These are phyloP conservation scores for Sitodiplosis mosellana DNA, from an alignment of 1,140 invertebrate species.

Conservation along the genomic window DNA sequence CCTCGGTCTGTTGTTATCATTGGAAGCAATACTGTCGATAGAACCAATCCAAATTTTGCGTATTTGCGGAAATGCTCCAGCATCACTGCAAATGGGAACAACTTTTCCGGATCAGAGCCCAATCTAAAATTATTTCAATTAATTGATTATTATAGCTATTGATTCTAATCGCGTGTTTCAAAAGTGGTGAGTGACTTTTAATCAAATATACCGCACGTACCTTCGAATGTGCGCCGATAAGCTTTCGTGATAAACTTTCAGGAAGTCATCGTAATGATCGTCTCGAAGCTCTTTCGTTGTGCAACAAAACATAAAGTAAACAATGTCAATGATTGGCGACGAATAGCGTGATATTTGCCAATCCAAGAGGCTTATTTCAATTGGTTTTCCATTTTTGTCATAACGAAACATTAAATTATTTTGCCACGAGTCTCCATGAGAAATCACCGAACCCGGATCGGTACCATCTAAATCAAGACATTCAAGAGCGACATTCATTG, in stretches of 20 bases:
- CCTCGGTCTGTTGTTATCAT: not conserved
- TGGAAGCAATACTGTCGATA: slow-evolving; percentile 8
- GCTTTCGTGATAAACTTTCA: slow-evolving; percentile 27
- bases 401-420: slow-evolving; percentile 18
- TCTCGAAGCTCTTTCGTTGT: slow-evolving; percentile 25
- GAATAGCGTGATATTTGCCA: slow-evolving; percentile 29
- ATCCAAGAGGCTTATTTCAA: slow-evolving; percentile 25
- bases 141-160: too few species aligned
- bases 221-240: too few species aligned
- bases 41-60: slow-evolving; percentile 10
- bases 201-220: too few species aligned
- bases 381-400: slow-evolving; percentile 9
- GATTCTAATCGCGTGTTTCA: too few species aligned
- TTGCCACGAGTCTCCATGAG: slow-evolving; percentile 10
- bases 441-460: not conserved
- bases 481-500: not conserved
- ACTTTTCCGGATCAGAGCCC: slow-evolving; percentile 10
- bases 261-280: slow-evolving; percentile 23
- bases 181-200: too few species aligned
- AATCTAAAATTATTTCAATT: too few species aligned
- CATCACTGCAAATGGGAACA: slow-evolving; percentile 12
- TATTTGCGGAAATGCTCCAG: slow-evolving; percentile 13
- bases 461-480: not conserved
- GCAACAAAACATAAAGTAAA: slow-evolving; percentile 32
- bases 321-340: slow-evolving; percentile 29